phyloP scores from a whole-genome alignment of 1,140 invertebrate species.

The Brachionus paranguensis region DNA sequence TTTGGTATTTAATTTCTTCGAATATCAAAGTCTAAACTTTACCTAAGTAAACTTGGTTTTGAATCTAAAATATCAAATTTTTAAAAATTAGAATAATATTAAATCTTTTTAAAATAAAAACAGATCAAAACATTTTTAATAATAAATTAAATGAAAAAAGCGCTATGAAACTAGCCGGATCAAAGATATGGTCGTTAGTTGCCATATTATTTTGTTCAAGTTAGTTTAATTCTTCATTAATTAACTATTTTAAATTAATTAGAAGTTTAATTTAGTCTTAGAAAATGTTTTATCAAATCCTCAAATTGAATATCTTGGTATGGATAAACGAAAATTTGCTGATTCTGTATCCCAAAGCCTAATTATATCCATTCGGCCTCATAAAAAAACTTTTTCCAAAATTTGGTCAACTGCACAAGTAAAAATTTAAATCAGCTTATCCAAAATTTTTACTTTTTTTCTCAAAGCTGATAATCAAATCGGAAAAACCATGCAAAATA shows the following conservation, averaged over 20 bases:
- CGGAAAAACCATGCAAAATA: not conserved
- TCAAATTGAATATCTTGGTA: not conserved
- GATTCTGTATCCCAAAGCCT: not conserved
- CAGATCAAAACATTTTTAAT: not conserved
- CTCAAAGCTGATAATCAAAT: not conserved
- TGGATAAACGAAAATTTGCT: not conserved
- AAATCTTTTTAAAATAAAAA: not conserved
- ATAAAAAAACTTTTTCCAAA: not conserved
- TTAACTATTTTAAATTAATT: not conserved
- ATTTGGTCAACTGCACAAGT: constrained; percentile 21
- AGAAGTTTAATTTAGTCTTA: not conserved
- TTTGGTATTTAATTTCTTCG: not conserved
- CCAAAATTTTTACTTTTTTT: not conserved
- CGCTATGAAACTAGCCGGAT: not conserved
- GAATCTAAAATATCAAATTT: not conserved
- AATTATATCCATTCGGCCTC: not conserved
- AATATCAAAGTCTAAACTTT: not conserved
- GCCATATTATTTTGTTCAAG: not conserved
- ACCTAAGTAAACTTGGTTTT: not conserved
- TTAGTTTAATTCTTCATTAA: not conserved
- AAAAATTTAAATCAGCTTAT: not conserved
- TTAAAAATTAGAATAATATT: not conserved
- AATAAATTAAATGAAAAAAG: not conserved
- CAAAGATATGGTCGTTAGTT: not conserved
- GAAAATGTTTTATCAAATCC: not conserved